phyloP scores from a whole-genome alignment of 1,140 invertebrate species.

The Zaprionus vittiger region DNA sequence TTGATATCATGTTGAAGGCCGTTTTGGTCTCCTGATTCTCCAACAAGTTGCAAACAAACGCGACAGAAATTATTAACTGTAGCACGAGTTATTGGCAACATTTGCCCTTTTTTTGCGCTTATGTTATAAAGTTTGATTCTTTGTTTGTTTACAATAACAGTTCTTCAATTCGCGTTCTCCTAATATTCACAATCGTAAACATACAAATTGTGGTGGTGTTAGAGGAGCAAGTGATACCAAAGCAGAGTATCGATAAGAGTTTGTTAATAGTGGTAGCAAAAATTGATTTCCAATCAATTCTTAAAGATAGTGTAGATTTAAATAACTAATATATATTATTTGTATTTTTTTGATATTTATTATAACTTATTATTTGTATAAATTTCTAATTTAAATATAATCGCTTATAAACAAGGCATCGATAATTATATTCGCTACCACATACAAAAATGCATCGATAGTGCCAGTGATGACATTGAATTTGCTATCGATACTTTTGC shows the following conservation, averaged over 20 bases:
- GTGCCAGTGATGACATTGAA: background rate
- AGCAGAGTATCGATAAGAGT: background rate
- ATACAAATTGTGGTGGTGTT: constrained; percentile 5
- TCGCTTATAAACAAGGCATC: background rate
- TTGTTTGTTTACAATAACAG: constrained; percentile 9
- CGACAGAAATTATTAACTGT: constrained; percentile 29
- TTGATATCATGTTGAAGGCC: constrained; percentile 4
- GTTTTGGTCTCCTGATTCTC: background rate
- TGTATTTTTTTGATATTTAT: background rate
- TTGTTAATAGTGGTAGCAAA: background rate
- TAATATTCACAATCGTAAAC: constrained; percentile 3
- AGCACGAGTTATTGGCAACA: constrained; percentile 30
- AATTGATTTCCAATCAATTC: background rate
- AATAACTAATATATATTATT: background rate
- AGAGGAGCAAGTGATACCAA: background rate
- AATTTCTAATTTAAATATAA: too few species aligned
- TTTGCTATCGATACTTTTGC: constrained; percentile 27
- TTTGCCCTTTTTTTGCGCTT: background rate
- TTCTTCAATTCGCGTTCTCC: background rate
- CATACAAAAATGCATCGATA: background rate
- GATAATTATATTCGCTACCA: background rate
- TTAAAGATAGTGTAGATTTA: too few species aligned
- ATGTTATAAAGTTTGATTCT: background rate
- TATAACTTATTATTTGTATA: too few species aligned
- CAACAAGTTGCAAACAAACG: constrained; percentile 25